These are phyloP conservation scores for Gymnorhina tibicen DNA, from an alignment of 2,113 vertebrate species.

Conservation along the genomic window DNA sequence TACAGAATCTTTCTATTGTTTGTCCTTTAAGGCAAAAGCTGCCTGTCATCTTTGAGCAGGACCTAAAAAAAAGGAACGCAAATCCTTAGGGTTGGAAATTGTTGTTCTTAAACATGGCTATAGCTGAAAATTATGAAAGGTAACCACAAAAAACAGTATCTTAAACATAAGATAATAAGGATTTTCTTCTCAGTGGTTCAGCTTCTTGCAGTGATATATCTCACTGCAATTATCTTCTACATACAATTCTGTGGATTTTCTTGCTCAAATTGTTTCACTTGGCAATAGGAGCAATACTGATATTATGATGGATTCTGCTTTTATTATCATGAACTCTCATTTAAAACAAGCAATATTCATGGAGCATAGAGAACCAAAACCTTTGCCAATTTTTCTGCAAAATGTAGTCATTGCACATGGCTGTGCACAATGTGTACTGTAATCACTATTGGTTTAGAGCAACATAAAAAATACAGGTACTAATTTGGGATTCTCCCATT, in stretches of 20 bases:
- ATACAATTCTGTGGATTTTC: background rate
- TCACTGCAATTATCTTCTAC: background rate
- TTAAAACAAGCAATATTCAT: background rate
- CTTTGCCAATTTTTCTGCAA: background rate
- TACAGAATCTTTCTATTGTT: background rate
- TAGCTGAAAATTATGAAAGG: background rate
- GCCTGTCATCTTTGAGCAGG: background rate
- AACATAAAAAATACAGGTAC: background rate
- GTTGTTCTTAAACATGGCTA: background rate
- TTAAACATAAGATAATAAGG: background rate
- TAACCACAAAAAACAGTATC: background rate
- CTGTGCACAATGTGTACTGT: background rate
- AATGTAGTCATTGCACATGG: background rate
- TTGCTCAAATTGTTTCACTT: background rate
- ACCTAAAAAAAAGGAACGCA: background rate
- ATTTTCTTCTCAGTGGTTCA: background rate
- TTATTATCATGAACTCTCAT: background rate
- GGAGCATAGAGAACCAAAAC: background rate
- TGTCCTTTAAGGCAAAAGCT: background rate
- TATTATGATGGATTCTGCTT: background rate
- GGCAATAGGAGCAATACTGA: background rate
- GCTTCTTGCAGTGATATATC: background rate
- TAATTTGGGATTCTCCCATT: background rate
- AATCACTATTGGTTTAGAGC: background rate
- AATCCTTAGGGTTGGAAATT: background rate